Evolutionary conservation across 2,888 invertebrate genomes (phyloP).

Genomic region (Tachina lurida): DNA sequence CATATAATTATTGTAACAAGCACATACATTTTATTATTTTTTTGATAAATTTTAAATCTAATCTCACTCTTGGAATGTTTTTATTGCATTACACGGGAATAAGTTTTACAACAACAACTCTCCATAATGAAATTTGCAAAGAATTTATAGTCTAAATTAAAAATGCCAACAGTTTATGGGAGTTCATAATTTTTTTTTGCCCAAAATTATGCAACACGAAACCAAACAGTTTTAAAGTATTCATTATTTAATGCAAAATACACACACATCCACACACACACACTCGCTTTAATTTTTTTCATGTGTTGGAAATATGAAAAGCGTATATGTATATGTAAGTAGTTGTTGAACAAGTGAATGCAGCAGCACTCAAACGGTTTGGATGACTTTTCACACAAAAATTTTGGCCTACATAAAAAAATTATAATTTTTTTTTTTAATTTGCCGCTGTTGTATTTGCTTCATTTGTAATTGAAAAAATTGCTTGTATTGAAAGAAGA

Average conservation of each 20-base stretch:
- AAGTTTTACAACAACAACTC: not conserved
- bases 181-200: slow-evolving; percentile 20
- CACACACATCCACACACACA: not conserved
- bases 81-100: too few relatives aligned
- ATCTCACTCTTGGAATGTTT: too few relatives aligned
- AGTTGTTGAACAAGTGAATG: too few relatives aligned
- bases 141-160: slow-evolving; percentile 24
- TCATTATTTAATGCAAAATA: slow-evolving; percentile 24
- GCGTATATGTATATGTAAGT: too few relatives aligned
- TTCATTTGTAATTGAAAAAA: not conserved
- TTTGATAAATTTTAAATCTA: too few relatives aligned
- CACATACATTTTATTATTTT: too few relatives aligned
- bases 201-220: slow-evolving; percentile 47
- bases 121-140: not conserved
- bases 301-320: not conserved
- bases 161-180: slow-evolving; percentile 37
- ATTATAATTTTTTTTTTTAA: too few relatives aligned
- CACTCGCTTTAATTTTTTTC: not conserved
- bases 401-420: slow-evolving; percentile 30
- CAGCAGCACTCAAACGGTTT: too few relatives aligned
- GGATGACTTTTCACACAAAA: not conserved
- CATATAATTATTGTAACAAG: too few relatives aligned
- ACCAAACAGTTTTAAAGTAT: slow-evolving; percentile 18
- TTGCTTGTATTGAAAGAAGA: not conserved
- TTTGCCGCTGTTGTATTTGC: not conserved